Conservation (phyloP, 2,113 vertebrate species). For the Menura novaehollandiae region DNA sequence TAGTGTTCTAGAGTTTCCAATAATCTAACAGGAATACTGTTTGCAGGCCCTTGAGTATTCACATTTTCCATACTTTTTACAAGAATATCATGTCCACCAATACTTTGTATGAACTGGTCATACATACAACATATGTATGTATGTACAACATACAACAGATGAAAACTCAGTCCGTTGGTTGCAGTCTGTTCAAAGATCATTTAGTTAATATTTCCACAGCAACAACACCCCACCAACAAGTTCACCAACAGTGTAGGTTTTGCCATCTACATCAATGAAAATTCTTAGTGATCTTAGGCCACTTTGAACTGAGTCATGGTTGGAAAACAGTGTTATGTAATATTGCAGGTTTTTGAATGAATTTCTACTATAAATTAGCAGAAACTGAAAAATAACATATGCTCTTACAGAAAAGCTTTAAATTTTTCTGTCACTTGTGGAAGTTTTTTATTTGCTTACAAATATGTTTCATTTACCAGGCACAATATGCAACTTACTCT, state of each 20-base stretch:
- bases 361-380: constrained; percentile 33
- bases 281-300: neutral
- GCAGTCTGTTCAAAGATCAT: neutral
- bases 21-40: neutral
- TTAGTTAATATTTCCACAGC: neutral
- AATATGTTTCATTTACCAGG: constrained; percentile 37
- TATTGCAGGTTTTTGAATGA: neutral
- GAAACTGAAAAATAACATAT: constrained; percentile 24
- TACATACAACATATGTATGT: no score
- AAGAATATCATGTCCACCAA: neutral
- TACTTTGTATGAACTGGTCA: neutral
- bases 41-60: neutral
- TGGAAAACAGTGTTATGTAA: neutral
- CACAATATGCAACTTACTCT: constrained; percentile 24
- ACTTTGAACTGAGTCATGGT: neutral
- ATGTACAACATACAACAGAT: no score
- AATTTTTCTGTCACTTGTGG: neutral
- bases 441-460: constrained; percentile 26
- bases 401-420: constrained; percentile 6
- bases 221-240: neutral
- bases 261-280: neutral
- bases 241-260: neutral
- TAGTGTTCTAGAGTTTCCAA: neutral
- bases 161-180: neutral
- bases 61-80: neutral